Evolutionary conservation across 1,140 invertebrate genomes (phyloP), one percentile per base, ranked within the genome.

Genomic region (Drosophila nigrodunni): DNA sequence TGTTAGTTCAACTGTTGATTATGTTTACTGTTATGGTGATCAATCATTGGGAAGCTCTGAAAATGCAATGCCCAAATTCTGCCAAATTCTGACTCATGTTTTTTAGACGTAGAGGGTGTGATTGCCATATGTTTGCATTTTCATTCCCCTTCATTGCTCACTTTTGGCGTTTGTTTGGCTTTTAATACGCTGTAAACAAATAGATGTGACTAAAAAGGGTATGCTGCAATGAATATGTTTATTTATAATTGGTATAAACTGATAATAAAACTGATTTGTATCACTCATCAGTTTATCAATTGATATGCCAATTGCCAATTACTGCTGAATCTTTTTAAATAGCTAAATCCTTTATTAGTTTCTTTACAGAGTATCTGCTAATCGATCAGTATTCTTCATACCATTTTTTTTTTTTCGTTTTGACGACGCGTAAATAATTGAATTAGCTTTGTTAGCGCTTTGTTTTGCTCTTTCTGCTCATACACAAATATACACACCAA

Each of bases 381-480:
- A n/a, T 65, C 15, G 3, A 30, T 30, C 18, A 37, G 3, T 15
- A 0, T 46, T 13, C 2, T 9, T n/a, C 9, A 44, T 44, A 30
- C 34, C 60, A 49, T 52, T 58, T 34, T 54, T 61, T 54, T 61
- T 74, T 74, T 47, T 70, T 60, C 18, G 18, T 21, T 76, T 70
- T 85, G 68, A 62, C 64, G 79, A 58, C 50, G 79, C 82, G 80
- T 80, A 82, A 77, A 88, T 78, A 81, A 88, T 76, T 70, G 58
- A 83, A 88, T 88, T 88, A 83, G 85, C 74, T 80, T 80, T 88
- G 69, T 77, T 77, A 66, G 74, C 74, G 59, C 60, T 77, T 77
- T 77, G 74, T 78, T 78, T 76, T 66, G 68, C 54, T 61, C 41
- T 74, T 78, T 60, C 66, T 65, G 44, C 10, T 37, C 44, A 67